Conservation (phyloP, 2,797 vertebrate species). For the Cuculus canorus region DNA sequence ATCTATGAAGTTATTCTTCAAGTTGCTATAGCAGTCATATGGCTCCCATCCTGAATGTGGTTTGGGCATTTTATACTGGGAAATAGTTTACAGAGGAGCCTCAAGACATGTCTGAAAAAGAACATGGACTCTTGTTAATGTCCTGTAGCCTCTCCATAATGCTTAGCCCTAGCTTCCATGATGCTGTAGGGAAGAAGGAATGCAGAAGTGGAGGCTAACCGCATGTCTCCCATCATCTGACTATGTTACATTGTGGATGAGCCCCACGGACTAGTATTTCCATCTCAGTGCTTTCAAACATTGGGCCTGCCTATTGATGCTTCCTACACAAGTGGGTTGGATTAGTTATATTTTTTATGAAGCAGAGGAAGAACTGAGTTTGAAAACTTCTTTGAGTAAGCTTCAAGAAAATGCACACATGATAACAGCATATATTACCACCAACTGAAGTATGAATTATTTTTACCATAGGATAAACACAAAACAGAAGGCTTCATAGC, state of each 20-base stretch:
- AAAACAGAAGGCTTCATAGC: background rate
- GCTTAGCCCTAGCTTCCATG: background rate
- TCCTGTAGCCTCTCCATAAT: background rate
- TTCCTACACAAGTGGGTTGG: background rate
- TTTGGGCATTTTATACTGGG: background rate
- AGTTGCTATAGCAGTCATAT: background rate
- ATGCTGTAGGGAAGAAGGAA: background rate
- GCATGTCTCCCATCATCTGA: background rate
- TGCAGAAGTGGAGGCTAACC: background rate
- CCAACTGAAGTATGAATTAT: background rate
- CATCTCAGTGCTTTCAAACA: background rate
- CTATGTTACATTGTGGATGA: accelerated
- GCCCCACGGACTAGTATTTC: background rate
- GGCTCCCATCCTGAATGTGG: background rate
- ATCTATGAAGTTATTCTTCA: background rate
- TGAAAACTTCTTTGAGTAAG: background rate
- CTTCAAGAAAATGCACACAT: background rate
- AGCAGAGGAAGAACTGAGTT: background rate
- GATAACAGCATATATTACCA: background rate
- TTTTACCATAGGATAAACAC: background rate
- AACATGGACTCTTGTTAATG: background rate
- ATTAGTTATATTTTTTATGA: background rate
- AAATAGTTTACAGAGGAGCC: background rate
- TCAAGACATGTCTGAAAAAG: background rate
- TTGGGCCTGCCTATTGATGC: background rate